Evolutionary conservation across 37 sponge, comb jelly and placozoan species (phyloP), one percentile per base, ranked within the genome.

Genomic region (Beroe forskalii): DNA sequence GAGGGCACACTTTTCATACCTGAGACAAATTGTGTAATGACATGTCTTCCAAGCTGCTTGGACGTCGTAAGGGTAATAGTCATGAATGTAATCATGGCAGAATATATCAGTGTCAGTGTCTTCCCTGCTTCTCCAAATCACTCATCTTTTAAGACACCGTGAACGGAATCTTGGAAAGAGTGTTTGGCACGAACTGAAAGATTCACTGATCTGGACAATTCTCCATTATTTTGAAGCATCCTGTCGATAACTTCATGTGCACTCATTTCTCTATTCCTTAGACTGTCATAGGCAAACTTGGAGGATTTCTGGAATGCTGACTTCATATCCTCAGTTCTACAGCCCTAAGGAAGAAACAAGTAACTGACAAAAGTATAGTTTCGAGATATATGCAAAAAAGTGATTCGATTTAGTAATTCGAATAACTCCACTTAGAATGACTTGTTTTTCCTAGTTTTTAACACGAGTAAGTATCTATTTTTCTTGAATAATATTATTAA

Each of bases 161-260:
- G 19, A 27, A 17, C 76, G 38, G 4, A 20, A n/a, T 8, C 20
- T 72, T 3, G 8, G 76, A 8, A 35, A 12, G 40, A 23, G 76
- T 37, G 14, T 17, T 37, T 4, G 38, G 76, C 1, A 72, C 76
- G 6, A 17, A 72, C 38, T 27, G 19, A 38, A 38, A 72, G 8
- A 27, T 72, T 72, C 76, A 36, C 28, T 27, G 40, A 27, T 27
- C 9, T 14, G 38, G 6, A 72, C 22, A 72, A 38, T 20, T 72
- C 40, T 8, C 76, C 76, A 72, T 36, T 14, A 12, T 72, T 72
- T 37, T 38, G 76, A 27, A 72, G 40, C 76, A 72, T 32, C 76
- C 38, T 4, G 40, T 72, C 76, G 6, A 14, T 20, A 1, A 27
- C 76, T 37, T 72, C 76, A 72, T 72, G 38, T 38, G 76, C 76